Evolutionary conservation across 2,113 vertebrate genomes (phyloP), one percentile per base, ranked within the genome.

Genomic region (Carlito syrichta): DNA sequence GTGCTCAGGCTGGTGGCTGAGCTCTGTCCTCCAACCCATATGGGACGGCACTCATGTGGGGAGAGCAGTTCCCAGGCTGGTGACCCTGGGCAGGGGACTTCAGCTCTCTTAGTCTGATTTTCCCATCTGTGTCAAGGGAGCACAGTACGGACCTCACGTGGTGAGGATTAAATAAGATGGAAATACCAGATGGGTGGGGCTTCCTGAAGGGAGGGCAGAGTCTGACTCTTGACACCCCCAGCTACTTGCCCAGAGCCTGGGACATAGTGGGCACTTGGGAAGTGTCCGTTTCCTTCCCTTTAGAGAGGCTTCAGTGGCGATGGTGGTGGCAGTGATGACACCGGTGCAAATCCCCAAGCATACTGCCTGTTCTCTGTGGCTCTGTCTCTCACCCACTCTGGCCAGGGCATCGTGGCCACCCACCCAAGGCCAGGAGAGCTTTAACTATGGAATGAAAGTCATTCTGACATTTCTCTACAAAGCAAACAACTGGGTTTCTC

Each of bases 1-100:
- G 17, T 35, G 5, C 9, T 54, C 38, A 7, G 69, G 50, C 35
- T 1, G 0, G 22, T 32, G 30, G 50, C 74, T 19, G 3, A 32
- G 63, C 20, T 40, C 22, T 43, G 10, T 19, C 1, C 1, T 62
- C 6, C 7, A 30, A 8, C 30, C 8, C 30, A 2, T 3, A 7
- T 9, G 0, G 3, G 32, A 6, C 56, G 30, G 8, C 58, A 43
- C 52, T 35, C 2, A 5, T 1, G 35, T 5, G 48, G 8, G 66
- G 11, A 25, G 52, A 52, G 27, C 58, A 3, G 7, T 7, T 48
- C 30, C 3, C 2, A 8, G 23, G 32, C 11, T 8, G 38, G 86
- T 11, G 69, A 78, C 27, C 22, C 56, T 32, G 69, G 27, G n/a
- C 27, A 35, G 2, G 14, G 50, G 40, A 16, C 48, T 35, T 66